Conservation (phyloP, 2,797 vertebrate genomes). For the Sebastes goodei region DNA sequence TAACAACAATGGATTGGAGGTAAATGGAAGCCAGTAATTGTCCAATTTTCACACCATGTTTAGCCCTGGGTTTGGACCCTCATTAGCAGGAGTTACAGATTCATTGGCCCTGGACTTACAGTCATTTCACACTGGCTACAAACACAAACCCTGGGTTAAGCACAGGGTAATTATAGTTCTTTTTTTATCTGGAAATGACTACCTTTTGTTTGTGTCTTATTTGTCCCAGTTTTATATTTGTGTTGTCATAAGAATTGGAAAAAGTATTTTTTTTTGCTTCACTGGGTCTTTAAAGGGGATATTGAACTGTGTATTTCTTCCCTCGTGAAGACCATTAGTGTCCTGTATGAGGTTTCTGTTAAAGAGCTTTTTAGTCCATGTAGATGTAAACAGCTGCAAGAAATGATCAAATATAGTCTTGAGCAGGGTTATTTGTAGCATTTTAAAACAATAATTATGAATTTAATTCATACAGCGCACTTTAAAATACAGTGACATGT, state of each 20-base stretch:
- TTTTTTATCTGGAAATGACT: background rate
- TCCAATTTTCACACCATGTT: constrained; percentile 26
- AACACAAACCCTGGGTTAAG: constrained; percentile 3
- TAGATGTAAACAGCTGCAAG: background rate
- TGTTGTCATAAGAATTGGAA: background rate
- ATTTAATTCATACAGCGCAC: no score
- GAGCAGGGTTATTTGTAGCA: background rate
- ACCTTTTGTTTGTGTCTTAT: background rate
- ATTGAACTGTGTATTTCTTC: background rate
- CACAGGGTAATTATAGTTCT: constrained; percentile 11
- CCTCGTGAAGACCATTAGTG: background rate
- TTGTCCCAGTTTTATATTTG: background rate
- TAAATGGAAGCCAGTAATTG: constrained; percentile 32
- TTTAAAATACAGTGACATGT: no score
- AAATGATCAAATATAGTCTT: background rate
- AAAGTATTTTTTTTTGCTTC: background rate
- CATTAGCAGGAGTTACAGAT: constrained; percentile 33
- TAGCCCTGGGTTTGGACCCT: constrained; percentile 19
- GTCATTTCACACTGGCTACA: constrained; percentile 35
- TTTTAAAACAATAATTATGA: background rate
- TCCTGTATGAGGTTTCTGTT: background rate
- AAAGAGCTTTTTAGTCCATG: background rate
- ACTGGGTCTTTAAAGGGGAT: background rate
- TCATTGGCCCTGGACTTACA: constrained; percentile 2
- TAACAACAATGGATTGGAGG: constrained; percentile 9